Conservation (phyloP, 2,113 vertebrate genomes). For the Haemorhous mexicanus region DNA sequence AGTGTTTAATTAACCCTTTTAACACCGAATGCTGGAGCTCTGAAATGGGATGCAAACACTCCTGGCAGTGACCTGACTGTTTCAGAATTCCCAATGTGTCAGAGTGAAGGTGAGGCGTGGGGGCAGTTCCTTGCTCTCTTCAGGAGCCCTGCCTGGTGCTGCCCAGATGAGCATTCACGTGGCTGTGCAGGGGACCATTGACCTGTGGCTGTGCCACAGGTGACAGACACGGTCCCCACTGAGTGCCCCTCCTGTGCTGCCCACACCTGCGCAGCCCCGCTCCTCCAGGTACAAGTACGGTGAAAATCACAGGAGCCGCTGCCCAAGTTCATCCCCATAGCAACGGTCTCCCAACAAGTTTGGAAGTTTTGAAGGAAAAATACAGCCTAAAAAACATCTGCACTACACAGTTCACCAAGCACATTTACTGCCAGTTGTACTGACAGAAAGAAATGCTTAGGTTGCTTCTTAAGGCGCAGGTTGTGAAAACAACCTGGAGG, state of each 20-base stretch:
- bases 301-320: background rate
- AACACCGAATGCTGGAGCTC: background rate
- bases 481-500: background rate
- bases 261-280: background rate
- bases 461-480: background rate
- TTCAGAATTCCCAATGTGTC: background rate
- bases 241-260: background rate
- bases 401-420: background rate
- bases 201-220: no score
- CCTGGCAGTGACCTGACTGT: background rate
- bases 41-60: background rate
- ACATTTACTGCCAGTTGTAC: background rate
- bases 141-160: background rate
- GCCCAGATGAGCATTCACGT: background rate
- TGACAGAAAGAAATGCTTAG: background rate
- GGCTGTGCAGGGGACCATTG: background rate
- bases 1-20: constrained; percentile 63
- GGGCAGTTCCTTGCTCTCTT: background rate
- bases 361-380: background rate
- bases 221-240: background rate
- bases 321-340: background rate
- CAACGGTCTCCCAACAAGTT: background rate
- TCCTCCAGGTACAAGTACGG: background rate
- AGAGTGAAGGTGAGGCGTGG: background rate
- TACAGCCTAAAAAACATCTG: background rate